These are phyloP conservation scores for Varanus komodoensis DNA, from an alignment of 2,113 vertebrate species.

Conservation along the genomic window DNA sequence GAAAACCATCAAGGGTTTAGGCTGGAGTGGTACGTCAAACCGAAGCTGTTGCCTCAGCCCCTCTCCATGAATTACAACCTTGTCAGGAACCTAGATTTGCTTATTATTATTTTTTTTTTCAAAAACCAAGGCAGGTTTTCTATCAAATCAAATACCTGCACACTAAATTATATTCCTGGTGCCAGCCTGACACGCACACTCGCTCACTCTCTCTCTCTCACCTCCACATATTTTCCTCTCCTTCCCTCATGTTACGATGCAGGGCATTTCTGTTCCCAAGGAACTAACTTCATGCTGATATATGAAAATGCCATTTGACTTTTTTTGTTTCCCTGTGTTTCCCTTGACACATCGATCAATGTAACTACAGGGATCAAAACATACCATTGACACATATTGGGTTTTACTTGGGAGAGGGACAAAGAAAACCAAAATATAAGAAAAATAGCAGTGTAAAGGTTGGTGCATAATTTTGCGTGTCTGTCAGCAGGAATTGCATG, in stretches of 20 bases:
- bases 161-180: constrained; percentile 81
- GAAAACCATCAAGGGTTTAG: constrained; percentile 78
- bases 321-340: constrained; percentile 22
- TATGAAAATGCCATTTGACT: constrained; percentile 16
- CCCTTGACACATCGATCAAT: neutral
- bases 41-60: constrained; percentile 70
- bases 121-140: constrained; percentile 78
- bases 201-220: constrained; percentile 61
- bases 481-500: constrained; percentile 64
- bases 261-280: constrained; percentile 63
- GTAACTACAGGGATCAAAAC: constrained; percentile 6
- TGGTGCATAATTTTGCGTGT: constrained; percentile 54
- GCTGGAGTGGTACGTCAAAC: constrained; percentile 75
- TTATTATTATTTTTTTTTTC: constrained; percentile 36
- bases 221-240: neutral
- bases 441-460: constrained; percentile 4
- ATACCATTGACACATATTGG: neutral
- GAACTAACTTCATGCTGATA: constrained; percentile 1
- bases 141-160: constrained; percentile 84
- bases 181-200: constrained; percentile 77
- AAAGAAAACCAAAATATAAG: constrained; percentile 24
- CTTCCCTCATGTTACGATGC: constrained; percentile 40
- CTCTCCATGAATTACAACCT: constrained; percentile 81
- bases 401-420: constrained; percentile 1
- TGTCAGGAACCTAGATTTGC: constrained; percentile 77